These are phyloP conservation scores for Drosophila basisetae DNA, from an alignment of 2,888 invertebrate genomes.

Conservation along the genomic window DNA sequence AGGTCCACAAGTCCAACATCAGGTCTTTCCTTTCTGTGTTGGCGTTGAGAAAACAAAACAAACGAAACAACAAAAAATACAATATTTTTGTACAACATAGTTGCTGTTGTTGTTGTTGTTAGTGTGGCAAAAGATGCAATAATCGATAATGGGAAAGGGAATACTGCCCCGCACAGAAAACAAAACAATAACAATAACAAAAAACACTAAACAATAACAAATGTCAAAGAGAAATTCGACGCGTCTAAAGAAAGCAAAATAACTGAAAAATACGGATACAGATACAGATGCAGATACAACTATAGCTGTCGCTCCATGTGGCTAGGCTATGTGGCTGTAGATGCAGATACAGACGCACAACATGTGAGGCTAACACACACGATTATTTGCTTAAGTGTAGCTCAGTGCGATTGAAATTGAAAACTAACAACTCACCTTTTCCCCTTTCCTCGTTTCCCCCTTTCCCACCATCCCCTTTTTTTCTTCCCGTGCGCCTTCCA, in stretches of 20 bases:
- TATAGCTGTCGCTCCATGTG: constrained; percentile 27
- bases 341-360: constrained; percentile 43
- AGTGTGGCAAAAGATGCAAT: constrained; percentile 63
- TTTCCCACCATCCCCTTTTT: too few relatives aligned
- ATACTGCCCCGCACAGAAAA: constrained; percentile 35
- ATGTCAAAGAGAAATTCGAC: constrained; percentile 58
- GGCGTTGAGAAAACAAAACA: constrained; percentile 71
- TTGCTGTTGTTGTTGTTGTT: constrained; percentile 23
- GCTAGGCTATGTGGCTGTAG: constrained; percentile 27
- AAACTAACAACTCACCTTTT: constrained; percentile 45
- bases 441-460: neutral
- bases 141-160: constrained; percentile 71
- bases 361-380: constrained; percentile 62
- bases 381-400: constrained; percentile 80
- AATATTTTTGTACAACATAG: constrained; percentile 21
- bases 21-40: constrained; percentile 59
- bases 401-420: constrained; percentile 69
- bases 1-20: constrained; percentile 26
- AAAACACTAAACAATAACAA: constrained; percentile 42
- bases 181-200: constrained; percentile 32
- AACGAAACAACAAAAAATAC: constrained; percentile 12
- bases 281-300: constrained; percentile 35
- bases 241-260: constrained; percentile 61
- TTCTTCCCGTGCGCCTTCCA: too few relatives aligned
- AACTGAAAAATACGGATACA: constrained; percentile 42